Base-by-base conservation (phyloP, 2,888 invertebrate species). In the Apamea sordens region DNA sequence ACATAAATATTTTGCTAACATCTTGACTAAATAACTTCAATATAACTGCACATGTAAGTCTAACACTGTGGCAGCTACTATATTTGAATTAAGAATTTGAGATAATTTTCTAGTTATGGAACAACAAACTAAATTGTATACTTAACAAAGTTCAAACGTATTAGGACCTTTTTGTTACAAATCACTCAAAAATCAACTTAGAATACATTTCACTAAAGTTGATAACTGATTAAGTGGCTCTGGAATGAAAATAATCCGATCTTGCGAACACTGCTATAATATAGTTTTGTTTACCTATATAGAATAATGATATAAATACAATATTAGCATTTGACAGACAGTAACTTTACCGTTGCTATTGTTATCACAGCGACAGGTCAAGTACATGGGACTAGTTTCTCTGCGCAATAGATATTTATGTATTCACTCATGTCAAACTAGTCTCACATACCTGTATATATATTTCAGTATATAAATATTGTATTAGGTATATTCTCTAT, bases 251-350 rank as follows among this genome's bases (percentile, higher is more conserved):
- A 56, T 56, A 56, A 56, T 56, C 53, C 7, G 53, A 21, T 53
- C 53, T 53, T 21, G 21, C 18, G 53, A 7, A 8, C 53, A 21
- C 21, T 21, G 21, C 7, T 53, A 53, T 18, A 5, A 1, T 56
- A 70, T 70, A 44, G 28, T 70, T 53, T 10, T 44, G 32, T 68
- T 28, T 61, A 61, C 32, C 8, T 68, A 70, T 6, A 21, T 64
- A 36, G 8, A 24, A 53, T 70, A 63, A 13, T 56, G 47, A 59
- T 67, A 84, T 74, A 74, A 79, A 67, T 76, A 73, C 44, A 71
- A 70, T 36, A 73, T 80, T 70, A 79, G 47, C 71, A 75, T 84
- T 85, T 89, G 86, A 89, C 88, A 89, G 88, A 88, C 83, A 84
- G 83, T 89, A 89, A 86, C 89, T 72, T 79, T 76, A 81, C 71